Evolutionary conservation across 2,888 invertebrate species (phyloP).

Genomic region (Trypoxylon attenuatum): DNA sequence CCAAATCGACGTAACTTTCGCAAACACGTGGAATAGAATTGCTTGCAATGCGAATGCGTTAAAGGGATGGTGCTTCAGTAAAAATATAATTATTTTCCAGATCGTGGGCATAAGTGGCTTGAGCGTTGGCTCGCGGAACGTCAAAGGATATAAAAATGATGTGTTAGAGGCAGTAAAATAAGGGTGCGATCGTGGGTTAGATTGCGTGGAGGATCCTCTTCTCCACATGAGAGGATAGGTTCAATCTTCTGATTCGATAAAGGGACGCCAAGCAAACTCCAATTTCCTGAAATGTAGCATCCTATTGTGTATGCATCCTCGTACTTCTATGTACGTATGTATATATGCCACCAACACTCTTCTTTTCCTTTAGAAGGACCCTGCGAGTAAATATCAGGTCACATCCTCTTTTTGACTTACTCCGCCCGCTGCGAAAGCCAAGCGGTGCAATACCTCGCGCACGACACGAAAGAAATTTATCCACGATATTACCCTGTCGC

Average conservation of each 20-base stretch:
- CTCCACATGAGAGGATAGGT: constrained; percentile 21
- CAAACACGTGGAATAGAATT: too few relatives aligned
- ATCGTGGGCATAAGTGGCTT: too few relatives aligned
- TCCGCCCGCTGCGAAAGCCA: too few relatives aligned
- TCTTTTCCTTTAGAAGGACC: background rate
- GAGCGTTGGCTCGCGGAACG: too few relatives aligned
- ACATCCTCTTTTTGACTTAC: background rate
- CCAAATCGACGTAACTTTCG: too few relatives aligned
- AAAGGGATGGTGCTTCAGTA: too few relatives aligned
- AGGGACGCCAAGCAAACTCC: constrained; percentile 39
- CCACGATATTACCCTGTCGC: background rate
- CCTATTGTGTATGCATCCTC: constrained; percentile 9
- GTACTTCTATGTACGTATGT: constrained; percentile 32
- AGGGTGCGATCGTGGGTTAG: constrained; percentile 3
- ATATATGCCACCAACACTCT: background rate
- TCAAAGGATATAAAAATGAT: too few relatives aligned
- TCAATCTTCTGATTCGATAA: constrained; percentile 48
- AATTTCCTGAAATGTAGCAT: constrained; percentile 42
- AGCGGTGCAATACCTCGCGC: too few relatives aligned
- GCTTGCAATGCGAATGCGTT: too few relatives aligned
- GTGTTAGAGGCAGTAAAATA: too few relatives aligned
- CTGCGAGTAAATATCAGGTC: background rate
- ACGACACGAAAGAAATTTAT: too few relatives aligned
- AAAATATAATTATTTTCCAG: too few relatives aligned
- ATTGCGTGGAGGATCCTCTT: constrained; percentile 18